Evolutionary conservation across 2,888 invertebrate genomes (phyloP).

Genomic region (Microplitis manilae): DNA sequence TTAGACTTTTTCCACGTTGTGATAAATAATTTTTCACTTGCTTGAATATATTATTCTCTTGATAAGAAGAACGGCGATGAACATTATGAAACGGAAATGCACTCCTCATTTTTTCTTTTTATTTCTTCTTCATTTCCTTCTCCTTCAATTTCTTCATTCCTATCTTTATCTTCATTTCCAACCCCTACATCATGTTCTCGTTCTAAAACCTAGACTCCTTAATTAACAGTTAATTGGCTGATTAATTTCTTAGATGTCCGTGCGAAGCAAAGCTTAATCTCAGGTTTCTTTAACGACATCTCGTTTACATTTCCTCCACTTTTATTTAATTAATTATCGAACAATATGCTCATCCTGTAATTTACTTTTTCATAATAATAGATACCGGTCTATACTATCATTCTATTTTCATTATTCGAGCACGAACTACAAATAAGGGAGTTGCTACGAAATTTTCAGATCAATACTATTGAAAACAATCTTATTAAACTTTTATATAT

Average conservation of each 20-base stretch:
- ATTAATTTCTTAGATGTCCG: constrained; percentile 26
- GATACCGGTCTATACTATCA: not conserved
- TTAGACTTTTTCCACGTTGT: not conserved
- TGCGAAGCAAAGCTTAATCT: constrained; percentile 10
- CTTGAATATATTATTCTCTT: not conserved
- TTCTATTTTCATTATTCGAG: too few relatives aligned
- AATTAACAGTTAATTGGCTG: constrained; percentile 26
- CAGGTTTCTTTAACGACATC: constrained; percentile 6
- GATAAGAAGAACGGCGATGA: constrained; percentile 1
- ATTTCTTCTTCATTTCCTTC: not conserved
- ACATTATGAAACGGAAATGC: not conserved
- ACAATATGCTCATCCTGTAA: not conserved
- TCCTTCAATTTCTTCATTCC: not conserved
- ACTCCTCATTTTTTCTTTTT: not conserved
- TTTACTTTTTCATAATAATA: not conserved
- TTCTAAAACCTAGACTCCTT: not conserved
- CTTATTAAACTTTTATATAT: too few relatives aligned
- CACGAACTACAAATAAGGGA: too few relatives aligned
- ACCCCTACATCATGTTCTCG: not conserved
- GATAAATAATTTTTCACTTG: constrained; percentile 27
- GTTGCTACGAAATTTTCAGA: too few relatives aligned
- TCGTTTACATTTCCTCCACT: constrained; percentile 16
- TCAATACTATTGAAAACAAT: too few relatives aligned
- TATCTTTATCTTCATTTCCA: not conserved
- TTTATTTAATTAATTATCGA: constrained; percentile 21